Base-by-base conservation (phyloP, 2,797 vertebrate species). In the Alcedo quadribrachys region DNA sequence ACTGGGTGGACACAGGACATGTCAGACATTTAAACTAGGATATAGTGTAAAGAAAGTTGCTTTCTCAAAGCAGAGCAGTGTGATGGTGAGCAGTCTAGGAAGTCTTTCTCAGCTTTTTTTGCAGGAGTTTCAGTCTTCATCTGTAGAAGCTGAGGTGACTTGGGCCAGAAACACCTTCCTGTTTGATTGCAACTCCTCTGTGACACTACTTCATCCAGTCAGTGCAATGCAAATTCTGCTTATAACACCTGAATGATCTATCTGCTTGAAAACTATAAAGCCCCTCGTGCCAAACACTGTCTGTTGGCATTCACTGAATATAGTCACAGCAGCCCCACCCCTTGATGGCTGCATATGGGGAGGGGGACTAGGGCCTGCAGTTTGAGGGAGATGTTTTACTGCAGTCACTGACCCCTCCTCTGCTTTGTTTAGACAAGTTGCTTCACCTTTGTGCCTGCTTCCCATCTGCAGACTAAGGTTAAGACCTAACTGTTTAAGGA, bases 391-490 rank as follows among this genome's bases (percentile, higher is more conserved):
- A n/a, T 65, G 76, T 48, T 92, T 12, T 9, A 3, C 45, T 43
- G 55, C 57, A 66, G 63, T 33, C 79, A 62, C 58, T 71, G 54
- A 62, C 43, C 88, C 78, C 25, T 33, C 43, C 60, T 43, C 14
- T 65, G 85, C 91, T 71, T 71, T 87, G 18, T 75, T 85, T 32
- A 42, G 81, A 51, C 61, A 69, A 60, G 71, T 51, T 80, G 57
- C 55, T 85, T 93, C 79, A 78, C 88, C 91, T 88, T 87, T 68
- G 55, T 78, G 79, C 70, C 74, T 87, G 81, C 58, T 92, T 68
- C 85, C 89, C 89, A 43, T 90, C 92, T 71, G 58, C 75, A 40
- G 67, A 48, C 57, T 11, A 11, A 67, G 83, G 75, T 54, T 90
- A 53, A 88, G 78, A 75, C 73, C 66, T n/a, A 21, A 19, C 81